These are phyloP conservation scores for Cebidichthys violaceus DNA, from an alignment of 2,113 vertebrate genomes.

Conservation along the genomic window DNA sequence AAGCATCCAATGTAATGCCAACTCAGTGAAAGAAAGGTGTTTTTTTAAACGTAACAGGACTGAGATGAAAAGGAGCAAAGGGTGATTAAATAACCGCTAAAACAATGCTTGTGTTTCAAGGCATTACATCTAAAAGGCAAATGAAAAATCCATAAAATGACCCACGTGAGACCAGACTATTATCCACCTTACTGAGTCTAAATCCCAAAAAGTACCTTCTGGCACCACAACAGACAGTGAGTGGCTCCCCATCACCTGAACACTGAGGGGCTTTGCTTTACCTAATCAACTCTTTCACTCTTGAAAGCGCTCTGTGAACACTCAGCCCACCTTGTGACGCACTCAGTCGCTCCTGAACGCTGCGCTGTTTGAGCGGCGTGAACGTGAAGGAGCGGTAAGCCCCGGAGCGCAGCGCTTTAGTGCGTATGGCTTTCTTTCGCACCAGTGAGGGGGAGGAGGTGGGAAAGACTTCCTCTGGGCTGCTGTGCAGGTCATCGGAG, in stretches of 20 bases:
- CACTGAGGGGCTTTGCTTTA: conserved; percentile 66
- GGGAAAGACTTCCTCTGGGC: conserved; percentile 82
- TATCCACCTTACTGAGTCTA: not conserved
- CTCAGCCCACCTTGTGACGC: conserved; percentile 81
- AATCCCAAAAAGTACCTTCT: not conserved
- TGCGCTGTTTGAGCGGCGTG: conserved; percentile 86
- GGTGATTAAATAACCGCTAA: not conserved
- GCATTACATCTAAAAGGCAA: not conserved
- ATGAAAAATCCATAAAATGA: not conserved
- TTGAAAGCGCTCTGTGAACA: conserved; percentile 79
- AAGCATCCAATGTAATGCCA: not conserved
- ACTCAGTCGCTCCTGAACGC: conserved; percentile 82
- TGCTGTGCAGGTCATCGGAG: conserved; percentile 45
- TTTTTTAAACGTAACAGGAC: not conserved
- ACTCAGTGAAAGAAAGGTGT: conserved; percentile 6
- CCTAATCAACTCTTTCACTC: conserved; percentile 81
- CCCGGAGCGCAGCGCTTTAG: conserved; percentile 91
- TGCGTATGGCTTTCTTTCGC: conserved; percentile 94
- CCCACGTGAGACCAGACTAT: conserved; percentile 20
- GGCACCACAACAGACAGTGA: conserved; percentile 56
- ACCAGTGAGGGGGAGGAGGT: conserved; percentile 90
- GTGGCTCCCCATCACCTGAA: conserved; percentile 36
- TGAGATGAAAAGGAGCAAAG: not conserved
- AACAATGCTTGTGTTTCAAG: not conserved
- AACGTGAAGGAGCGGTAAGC: conserved; percentile 93